Evolutionary conservation across 2,113 vertebrate species (phyloP), one percentile per base, ranked within the genome.

Genomic region (Gulo gulo): DNA sequence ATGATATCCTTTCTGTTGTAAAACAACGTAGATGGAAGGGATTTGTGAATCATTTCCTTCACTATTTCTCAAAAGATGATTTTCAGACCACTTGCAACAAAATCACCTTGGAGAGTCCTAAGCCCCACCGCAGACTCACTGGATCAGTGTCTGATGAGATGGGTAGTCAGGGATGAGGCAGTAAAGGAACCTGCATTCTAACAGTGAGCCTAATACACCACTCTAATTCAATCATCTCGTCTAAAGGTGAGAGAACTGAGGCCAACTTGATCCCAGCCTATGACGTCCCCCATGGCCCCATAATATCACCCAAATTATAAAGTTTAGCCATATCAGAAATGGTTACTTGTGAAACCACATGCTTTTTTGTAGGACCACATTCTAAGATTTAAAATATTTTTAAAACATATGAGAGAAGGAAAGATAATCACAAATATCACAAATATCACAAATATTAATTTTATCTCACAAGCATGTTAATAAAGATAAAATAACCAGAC

Each of bases 381-480:
- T 80, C 91, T 55, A 95, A 88, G 73, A 76, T 67, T 91, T 78
- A 61, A 52, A 94, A 52, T 63, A 67, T 57, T 95, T 83, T 83
- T 80, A 39, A 78, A 93, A 42, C 82, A 31, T 34, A n/a, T 71
- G 6, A 63, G 2, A 55, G 74, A 52, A 88, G 6, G 36, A 94
- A 94, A 34, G 21, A 91, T 2, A 15, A 96, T 52, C 14, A 52
- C 67, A 90, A 89, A 65, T 74, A 11, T 79, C n/a, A n/a, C n/a
- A n/a, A n/a, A n/a, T n/a, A 96, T 52, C 14, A 52, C 67, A 90
- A 89, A 65, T 74, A 11, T 79, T 78, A 3, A 42, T 71, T 91
- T 67, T 92, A 34, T 74, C 29, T 93, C 34, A 34, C 9, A 80
- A 96, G n/a, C n/a, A 42, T 45, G 78, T 11, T 65, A 92, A 57